Percentiles rank a stretch among this genome's conserved stretches.
Conservation (phyloP, 2,113 vertebrate species). For the Chloroceryle aenea region DNA sequence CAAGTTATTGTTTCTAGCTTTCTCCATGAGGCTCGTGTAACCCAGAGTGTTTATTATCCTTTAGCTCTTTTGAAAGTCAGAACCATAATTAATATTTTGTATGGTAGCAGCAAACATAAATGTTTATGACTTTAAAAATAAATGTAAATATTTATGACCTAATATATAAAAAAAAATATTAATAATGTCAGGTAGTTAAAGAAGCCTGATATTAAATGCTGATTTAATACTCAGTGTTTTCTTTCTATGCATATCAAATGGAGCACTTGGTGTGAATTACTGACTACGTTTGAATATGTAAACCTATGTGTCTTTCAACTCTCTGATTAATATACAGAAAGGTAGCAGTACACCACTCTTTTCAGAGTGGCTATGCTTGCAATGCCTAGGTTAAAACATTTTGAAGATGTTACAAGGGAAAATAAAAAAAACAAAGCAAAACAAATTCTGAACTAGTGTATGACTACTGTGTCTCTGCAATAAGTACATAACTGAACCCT, state of each 20-base stretch:
- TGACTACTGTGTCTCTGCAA: background rate
- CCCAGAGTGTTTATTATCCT: background rate
- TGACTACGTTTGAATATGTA: constrained; percentile 2
- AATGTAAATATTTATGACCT: background rate
- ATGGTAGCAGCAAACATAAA: background rate
- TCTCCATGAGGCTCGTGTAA: background rate
- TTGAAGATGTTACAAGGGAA: background rate
- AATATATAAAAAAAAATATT: background rate
- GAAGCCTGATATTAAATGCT: constrained; percentile 1
- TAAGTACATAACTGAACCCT: constrained; percentile 11
- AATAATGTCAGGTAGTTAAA: background rate
- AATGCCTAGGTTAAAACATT: background rate
- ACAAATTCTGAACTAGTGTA: background rate
- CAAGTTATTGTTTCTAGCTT: background rate
- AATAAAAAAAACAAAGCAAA: background rate
- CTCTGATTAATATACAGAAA: background rate
- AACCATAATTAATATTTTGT: background rate
- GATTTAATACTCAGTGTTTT: constrained; percentile 19
- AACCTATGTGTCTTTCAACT: background rate
- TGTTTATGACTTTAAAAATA: background rate
- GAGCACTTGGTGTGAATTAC: background rate
- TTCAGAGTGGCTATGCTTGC: background rate
- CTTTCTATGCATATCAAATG: background rate
- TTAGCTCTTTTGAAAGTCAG: background rate
- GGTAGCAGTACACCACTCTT: background rate